Conservation (phyloP, 2,113 vertebrate genomes). For the Oryzias melastigma region DNA sequence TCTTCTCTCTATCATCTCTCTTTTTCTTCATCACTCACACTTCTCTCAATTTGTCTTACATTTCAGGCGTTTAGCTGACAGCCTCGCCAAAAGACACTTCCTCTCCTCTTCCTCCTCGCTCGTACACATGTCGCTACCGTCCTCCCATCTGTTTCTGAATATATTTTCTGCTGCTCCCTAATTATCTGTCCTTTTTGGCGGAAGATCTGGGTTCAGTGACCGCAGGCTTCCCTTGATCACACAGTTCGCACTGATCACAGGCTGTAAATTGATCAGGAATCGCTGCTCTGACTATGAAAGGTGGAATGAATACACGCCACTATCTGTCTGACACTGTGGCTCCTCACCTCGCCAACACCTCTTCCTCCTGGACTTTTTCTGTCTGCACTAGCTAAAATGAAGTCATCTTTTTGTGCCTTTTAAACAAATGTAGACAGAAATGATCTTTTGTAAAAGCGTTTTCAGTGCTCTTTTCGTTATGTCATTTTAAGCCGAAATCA, state of each 20-base stretch:
- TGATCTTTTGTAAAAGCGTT: too few species aligned
- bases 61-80: conserved; percentile 45
- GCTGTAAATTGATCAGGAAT: conserved; percentile 45
- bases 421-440: conserved; percentile 20
- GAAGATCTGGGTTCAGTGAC: conserved; percentile 62
- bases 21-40: neutral
- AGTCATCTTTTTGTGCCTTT: conserved; percentile 18
- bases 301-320: conserved; percentile 40
- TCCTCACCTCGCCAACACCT: neutral
- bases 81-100: conserved; percentile 33
- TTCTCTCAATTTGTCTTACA: conserved; percentile 31
- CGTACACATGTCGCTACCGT: conserved; percentile 40
- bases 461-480: too few species aligned
- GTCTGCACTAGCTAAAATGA: conserved; percentile 13
- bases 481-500: too few species aligned
- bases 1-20: neutral
- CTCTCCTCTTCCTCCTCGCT: conserved; percentile 30
- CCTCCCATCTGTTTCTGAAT: conserved; percentile 62
- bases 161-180: conserved; percentile 54
- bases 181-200: conserved; percentile 50
- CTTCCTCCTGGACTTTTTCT: conserved; percentile 1
- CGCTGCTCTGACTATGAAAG: conserved; percentile 31
- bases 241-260: conserved; percentile 42
- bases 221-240: conserved; percentile 54
- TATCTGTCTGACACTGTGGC: conserved; percentile 25